Conservation (phyloP, 2,113 vertebrate genomes). For the Platysteira castanea region DNA sequence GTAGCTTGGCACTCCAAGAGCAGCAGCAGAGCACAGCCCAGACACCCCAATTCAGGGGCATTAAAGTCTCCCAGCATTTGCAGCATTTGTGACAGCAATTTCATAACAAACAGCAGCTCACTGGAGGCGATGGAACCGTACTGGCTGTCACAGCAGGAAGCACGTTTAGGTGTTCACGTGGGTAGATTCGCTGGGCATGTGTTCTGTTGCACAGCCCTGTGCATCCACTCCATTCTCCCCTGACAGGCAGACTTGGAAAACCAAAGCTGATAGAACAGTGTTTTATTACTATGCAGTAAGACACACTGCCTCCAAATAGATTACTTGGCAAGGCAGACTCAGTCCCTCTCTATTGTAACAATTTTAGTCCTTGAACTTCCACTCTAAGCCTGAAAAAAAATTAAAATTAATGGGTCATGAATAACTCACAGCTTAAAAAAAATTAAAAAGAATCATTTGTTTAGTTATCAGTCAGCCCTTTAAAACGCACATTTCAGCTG, state of each 20-base stretch:
- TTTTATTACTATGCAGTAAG: background rate
- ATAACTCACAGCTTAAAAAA: background rate
- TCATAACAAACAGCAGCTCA: background rate
- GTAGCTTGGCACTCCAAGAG: background rate
- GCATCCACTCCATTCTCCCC: background rate
- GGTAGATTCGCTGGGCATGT: background rate
- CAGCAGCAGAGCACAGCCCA: background rate
- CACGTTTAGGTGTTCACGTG: background rate
- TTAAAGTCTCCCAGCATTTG: background rate
- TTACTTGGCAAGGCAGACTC: background rate
- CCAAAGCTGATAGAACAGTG: background rate
- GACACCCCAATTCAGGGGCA: background rate
- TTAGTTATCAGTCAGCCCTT: background rate
- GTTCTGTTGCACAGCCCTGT: background rate
- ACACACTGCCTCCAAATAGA: background rate
- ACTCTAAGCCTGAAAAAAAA: background rate
- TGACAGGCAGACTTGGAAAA: background rate
- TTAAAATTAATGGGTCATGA: background rate
- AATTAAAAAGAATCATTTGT: background rate
- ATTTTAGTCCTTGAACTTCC: conserved; percentile 14
- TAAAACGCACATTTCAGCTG: background rate
- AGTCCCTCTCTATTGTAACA: background rate
- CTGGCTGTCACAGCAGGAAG: background rate
- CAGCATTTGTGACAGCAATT: background rate
- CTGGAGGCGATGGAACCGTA: background rate